phyloP scores from a whole-genome alignment of 2,888 invertebrate species.

The Frankliniella intonsa region DNA sequence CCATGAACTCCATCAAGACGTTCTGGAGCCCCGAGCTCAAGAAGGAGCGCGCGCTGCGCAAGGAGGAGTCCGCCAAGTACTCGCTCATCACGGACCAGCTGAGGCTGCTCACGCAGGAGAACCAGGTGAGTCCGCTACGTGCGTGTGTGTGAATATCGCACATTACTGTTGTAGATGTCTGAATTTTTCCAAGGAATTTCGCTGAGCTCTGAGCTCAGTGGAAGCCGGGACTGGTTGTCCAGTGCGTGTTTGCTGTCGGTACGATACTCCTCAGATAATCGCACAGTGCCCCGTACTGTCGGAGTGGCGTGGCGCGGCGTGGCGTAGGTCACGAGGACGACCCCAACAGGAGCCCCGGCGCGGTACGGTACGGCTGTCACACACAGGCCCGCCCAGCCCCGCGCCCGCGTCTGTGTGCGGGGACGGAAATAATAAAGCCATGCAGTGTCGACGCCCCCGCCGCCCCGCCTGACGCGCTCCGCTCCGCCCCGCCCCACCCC shows the following conservation, averaged over 20 bases:
- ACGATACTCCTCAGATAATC: no score
- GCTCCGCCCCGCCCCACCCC: no score
- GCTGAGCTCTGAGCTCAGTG: no score
- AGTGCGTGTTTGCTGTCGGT: no score
- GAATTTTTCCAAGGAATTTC: no score
- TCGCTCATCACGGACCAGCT: slow-evolving; percentile 94
- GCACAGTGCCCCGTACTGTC: not conserved
- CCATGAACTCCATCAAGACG: slow-evolving; percentile 99
- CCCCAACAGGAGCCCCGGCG: not conserved
- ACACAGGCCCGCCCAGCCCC: no score
- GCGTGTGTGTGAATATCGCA: no score
- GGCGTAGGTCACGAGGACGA: not conserved
- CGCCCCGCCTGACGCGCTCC: no score
- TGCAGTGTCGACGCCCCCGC: not conserved
- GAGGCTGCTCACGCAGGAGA: slow-evolving; percentile 91
- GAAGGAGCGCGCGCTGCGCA: slow-evolving; percentile 91
- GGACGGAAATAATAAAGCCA: not conserved
- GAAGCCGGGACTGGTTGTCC: no score
- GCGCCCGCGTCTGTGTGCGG: not conserved
- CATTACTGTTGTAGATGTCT: no score
- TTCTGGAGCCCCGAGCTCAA: slow-evolving; percentile 99
- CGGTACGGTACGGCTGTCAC: not conserved
- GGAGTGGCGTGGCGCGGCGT: not conserved
- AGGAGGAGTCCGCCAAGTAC: slow-evolving; percentile 97
- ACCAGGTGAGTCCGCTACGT: slow-evolving; percentile 65